phyloP scores from a whole-genome alignment of 2,113 vertebrate species.

The Ctenomys sociabilis region DNA sequence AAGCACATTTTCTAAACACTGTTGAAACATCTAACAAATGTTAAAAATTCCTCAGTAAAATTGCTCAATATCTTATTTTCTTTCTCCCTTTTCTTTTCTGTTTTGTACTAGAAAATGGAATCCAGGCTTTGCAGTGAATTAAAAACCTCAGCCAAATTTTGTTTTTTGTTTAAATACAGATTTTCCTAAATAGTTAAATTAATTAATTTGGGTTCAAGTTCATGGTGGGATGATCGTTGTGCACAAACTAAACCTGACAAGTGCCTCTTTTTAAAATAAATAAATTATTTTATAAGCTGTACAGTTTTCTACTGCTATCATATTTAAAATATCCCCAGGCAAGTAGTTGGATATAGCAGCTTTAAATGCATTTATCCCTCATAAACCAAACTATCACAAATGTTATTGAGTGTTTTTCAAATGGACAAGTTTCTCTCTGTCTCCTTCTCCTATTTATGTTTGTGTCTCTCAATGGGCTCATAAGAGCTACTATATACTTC shows the following conservation, averaged over 20 bases:
- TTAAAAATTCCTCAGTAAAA: slow-evolving; percentile 2
- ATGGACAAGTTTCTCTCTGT: not conserved
- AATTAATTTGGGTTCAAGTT: not conserved
- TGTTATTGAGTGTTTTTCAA: not conserved
- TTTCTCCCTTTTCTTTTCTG: not conserved
- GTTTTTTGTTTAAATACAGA: not conserved
- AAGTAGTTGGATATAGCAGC: not conserved
- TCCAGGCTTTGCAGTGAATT: not conserved
- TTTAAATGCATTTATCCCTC: slow-evolving; percentile 48
- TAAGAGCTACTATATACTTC: not conserved
- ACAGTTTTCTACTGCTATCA: not conserved
- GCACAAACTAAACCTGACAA: not conserved
- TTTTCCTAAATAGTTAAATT: not conserved
- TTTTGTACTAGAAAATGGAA: not conserved
- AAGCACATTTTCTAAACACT: not conserved
- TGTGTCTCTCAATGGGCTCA: not conserved
- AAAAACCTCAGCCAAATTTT: not conserved
- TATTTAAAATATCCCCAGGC: not conserved
- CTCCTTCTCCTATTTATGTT: not conserved
- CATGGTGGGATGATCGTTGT: no score
- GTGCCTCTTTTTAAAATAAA: not conserved
- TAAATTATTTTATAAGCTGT: slow-evolving; percentile 13
- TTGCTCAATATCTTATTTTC: not conserved
- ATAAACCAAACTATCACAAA: not conserved
- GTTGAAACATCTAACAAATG: not conserved